phyloP scores from a whole-genome alignment of 1,140 invertebrate genomes.

The Medauroidea extradentata region DNA sequence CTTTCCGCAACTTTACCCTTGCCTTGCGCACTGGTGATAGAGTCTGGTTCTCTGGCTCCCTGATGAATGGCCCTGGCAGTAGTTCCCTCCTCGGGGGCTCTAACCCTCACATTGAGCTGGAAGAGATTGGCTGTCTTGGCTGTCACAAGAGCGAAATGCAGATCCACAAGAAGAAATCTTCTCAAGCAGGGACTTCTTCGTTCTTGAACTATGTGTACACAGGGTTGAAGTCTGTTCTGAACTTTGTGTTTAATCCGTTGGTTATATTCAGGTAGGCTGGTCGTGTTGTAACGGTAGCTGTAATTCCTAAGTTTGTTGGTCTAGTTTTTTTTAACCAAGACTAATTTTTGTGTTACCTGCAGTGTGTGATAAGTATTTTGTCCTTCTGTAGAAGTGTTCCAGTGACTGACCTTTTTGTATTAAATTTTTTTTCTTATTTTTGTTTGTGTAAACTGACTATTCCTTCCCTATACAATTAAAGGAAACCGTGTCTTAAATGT shows the following conservation, averaged over 20 bases:
- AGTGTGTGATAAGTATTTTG: too few species aligned
- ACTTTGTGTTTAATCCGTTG: slow-evolving; percentile 70
- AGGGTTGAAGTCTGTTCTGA: slow-evolving; percentile 65
- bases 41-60: slow-evolving; percentile 62
- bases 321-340: too few species aligned
- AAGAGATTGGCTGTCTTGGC: slow-evolving; percentile 60
- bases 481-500: too few species aligned
- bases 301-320: too few species aligned
- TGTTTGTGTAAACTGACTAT: too few species aligned
- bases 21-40: slow-evolving; percentile 61
- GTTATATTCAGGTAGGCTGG: slow-evolving; percentile 51
- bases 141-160: slow-evolving; percentile 55
- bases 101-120: slow-evolving; percentile 52
- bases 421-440: too few species aligned
- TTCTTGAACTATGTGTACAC: slow-evolving; percentile 54
- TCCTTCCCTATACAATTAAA: too few species aligned
- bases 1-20: slow-evolving; percentile 66
- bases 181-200: not conserved
- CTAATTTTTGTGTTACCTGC: too few species aligned
- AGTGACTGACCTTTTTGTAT: too few species aligned
- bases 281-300: too few species aligned
- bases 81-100: slow-evolving; percentile 52
- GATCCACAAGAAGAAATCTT: slow-evolving; percentile 42
- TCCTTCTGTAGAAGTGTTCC: too few species aligned
- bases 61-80: slow-evolving; percentile 41